A percentile compares a stretch with the other conserved stretches of the same genome.
Conservation (phyloP, 2,888 invertebrate species). For the Crepidodera aurea region DNA sequence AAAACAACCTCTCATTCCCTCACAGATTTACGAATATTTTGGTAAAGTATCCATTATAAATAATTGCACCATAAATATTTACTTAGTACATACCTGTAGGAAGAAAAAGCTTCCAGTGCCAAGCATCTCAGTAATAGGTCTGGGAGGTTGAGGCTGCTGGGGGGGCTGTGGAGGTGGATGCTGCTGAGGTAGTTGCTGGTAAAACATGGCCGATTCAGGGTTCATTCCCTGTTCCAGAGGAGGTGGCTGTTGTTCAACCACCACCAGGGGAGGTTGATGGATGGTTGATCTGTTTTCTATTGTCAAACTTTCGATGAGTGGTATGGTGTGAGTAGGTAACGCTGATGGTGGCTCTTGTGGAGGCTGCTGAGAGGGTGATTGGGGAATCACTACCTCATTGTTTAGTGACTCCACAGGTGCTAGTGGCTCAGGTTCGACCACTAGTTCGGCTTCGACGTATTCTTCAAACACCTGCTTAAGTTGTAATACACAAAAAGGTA, state of each 20-base stretch:
- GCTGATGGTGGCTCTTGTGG: slow-evolving; percentile 39
- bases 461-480: slow-evolving; percentile 36
- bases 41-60: no score
- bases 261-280: slow-evolving; percentile 54
- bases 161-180: slow-evolving; percentile 48
- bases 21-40: no score
- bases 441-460: slow-evolving; percentile 39
- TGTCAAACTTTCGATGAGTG: slow-evolving; percentile 50
- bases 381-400: slow-evolving; percentile 18
- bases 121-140: slow-evolving; percentile 78
- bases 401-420: slow-evolving; percentile 32
- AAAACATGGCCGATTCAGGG: slow-evolving; percentile 61
- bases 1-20: no score
- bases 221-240: slow-evolving; percentile 31
- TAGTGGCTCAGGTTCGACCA: slow-evolving; percentile 23
- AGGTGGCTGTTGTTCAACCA: slow-evolving; percentile 56
- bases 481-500: no score
- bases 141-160: slow-evolving; percentile 60
- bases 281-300: slow-evolving; percentile 31
- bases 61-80: no score
- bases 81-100: slow-evolving; percentile 76
- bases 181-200: slow-evolving; percentile 62
- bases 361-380: neutral
- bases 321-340: slow-evolving; percentile 34
- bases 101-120: slow-evolving; percentile 82